Conservation (phyloP, 2,888 invertebrate genomes). For the Scaptomyza cyrtandrae region DNA sequence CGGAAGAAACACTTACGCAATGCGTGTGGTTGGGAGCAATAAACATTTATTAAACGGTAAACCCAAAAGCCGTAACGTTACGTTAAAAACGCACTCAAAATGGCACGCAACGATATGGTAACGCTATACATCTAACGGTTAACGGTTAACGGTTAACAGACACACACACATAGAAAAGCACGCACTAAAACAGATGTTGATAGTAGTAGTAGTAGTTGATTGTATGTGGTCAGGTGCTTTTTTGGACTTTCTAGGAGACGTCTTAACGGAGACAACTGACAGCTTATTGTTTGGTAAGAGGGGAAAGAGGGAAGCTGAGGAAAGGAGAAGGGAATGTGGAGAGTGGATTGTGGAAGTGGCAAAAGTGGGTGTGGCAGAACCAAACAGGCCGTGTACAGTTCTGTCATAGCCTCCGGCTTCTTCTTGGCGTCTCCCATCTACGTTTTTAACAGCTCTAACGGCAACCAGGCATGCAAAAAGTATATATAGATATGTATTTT, state of each 20-base stretch:
- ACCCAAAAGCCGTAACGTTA: slow-evolving; percentile 63
- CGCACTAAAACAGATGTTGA: slow-evolving; percentile 47
- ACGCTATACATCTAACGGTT: slow-evolving; percentile 46
- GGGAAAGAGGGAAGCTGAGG: not conserved
- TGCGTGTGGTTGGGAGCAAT: slow-evolving; percentile 53
- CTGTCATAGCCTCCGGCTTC: slow-evolving; percentile 26
- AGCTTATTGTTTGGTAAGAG: slow-evolving; percentile 17
- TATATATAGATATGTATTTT: slow-evolving; percentile 28
- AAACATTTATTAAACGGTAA: slow-evolving; percentile 64
- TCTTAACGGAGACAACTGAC: slow-evolving; percentile 47
- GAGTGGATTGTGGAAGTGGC: not conserved
- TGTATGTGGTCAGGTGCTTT: slow-evolving; percentile 33
- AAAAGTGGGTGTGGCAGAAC: slow-evolving; percentile 5
- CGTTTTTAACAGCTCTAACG: slow-evolving; percentile 41
- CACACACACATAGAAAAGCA: slow-evolving; percentile 46
- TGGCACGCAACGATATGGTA: slow-evolving; percentile 58
- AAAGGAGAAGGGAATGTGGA: not conserved
- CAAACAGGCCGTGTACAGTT: too few species aligned
- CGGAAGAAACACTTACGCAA: slow-evolving; percentile 71
- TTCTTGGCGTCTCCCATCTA: slow-evolving; percentile 29
- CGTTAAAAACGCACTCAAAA: slow-evolving; percentile 40
- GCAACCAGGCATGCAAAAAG: slow-evolving; percentile 53
- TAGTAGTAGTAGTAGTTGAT: not conserved
- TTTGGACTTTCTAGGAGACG: slow-evolving; percentile 19
- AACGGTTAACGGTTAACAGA: slow-evolving; percentile 37